These are phyloP conservation scores for Zaprionus ornatus DNA, from an alignment of 1,140 invertebrate genomes.

Conservation along the genomic window DNA sequence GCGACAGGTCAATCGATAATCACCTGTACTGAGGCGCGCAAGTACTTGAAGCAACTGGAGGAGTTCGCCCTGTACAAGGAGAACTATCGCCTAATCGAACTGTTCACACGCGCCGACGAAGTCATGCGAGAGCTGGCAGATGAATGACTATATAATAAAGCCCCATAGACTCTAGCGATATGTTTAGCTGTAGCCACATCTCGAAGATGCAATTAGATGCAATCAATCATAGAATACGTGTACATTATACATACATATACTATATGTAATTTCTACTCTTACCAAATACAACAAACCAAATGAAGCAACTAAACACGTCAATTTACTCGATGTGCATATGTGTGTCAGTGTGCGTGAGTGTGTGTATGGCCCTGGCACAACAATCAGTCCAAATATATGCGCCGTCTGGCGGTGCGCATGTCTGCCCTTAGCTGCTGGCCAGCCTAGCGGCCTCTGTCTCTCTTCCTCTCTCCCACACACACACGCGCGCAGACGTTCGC, in stretches of 20 bases:
- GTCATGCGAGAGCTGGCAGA: slow-evolving; percentile 74
- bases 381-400: slow-evolving; percentile 32
- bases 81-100: slow-evolving; percentile 73
- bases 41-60: slow-evolving; percentile 76
- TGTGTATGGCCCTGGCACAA: slow-evolving; percentile 2
- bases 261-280: slow-evolving; percentile 51
- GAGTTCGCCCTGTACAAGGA: slow-evolving; percentile 75
- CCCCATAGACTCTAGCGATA: slow-evolving; percentile 15
- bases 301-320: slow-evolving; percentile 23
- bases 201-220: slow-evolving; percentile 65
- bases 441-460: slow-evolving; percentile 5
- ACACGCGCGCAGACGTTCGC: slow-evolving; percentile 3
- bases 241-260: slow-evolving; percentile 33
- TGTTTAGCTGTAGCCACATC: slow-evolving; percentile 45
- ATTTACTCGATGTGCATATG: background rate
- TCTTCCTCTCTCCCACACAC: slow-evolving; percentile 1
- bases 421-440: slow-evolving; percentile 52
- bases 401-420: slow-evolving; percentile 41
- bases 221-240: slow-evolving; percentile 65
- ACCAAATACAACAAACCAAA: slow-evolving; percentile 70
- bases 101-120: slow-evolving; percentile 77
- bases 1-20: slow-evolving; percentile 42
- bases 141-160: slow-evolving; percentile 2
- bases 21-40: slow-evolving; percentile 69
- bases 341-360: background rate